Conservation (phyloP, 2,797 vertebrate genomes). For the Sus cebifrons region DNA sequence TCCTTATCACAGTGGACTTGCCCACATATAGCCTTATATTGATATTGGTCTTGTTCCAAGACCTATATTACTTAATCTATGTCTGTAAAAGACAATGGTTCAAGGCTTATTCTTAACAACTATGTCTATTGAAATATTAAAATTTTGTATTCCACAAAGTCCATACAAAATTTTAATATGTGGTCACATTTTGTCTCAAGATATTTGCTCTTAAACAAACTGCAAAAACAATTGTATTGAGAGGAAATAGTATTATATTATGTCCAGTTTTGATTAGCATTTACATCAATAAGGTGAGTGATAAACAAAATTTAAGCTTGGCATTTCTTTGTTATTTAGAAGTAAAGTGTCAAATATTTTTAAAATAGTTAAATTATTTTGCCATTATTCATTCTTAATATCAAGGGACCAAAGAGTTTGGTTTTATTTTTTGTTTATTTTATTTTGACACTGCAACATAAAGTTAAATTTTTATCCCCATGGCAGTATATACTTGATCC, state of each 20-base stretch:
- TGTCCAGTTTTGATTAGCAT: background rate
- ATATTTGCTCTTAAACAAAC: background rate
- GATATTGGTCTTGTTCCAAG: background rate
- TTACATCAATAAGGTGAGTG: background rate
- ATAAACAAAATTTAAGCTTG: background rate
- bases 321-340: background rate
- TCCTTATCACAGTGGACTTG: background rate
- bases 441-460: background rate
- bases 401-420: background rate
- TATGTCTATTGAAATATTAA: background rate
- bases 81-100: background rate
- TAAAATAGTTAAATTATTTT: background rate
- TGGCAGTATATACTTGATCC: background rate
- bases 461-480: background rate
- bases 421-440: background rate
- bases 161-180: background rate
- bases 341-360: background rate
- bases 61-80: background rate
- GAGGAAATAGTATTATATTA: background rate
- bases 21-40: background rate
- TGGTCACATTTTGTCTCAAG: background rate
- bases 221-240: background rate
- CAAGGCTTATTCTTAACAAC: background rate
- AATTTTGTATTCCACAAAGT: background rate
- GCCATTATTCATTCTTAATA: background rate